Conservation (phyloP, 2,888 invertebrate genomes). For the Drosophila nr. fundita region DNA sequence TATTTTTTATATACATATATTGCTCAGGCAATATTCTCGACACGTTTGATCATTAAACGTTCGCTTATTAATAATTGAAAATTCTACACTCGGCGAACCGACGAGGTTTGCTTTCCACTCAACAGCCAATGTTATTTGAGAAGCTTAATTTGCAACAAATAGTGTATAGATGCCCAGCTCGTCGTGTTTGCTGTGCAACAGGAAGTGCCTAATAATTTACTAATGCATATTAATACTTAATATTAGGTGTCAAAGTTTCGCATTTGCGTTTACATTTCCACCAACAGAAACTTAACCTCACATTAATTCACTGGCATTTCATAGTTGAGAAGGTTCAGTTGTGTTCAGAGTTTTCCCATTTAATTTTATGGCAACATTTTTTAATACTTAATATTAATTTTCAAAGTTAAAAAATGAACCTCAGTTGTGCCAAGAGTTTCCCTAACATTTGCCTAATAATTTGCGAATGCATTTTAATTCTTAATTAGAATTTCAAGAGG, state of each 20-base stretch:
- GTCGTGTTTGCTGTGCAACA: conserved; percentile 22
- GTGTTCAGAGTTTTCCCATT: background rate
- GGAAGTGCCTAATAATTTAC: conserved; percentile 40
- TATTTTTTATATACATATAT: background rate
- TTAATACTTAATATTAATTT: conserved; percentile 13
- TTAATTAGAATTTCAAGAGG: background rate
- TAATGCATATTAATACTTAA: conserved; percentile 15
- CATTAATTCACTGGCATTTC: background rate
- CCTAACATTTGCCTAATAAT: background rate
- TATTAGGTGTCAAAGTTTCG: conserved; percentile 23
- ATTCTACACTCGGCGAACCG: background rate
- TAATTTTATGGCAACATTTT: background rate
- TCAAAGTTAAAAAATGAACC: background rate
- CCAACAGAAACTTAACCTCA: background rate
- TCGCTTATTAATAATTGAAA: conserved; percentile 10
- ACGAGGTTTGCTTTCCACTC: conserved; percentile 37
- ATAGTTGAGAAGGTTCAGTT: conserved; percentile 1
- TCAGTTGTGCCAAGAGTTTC: background rate
- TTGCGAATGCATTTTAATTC: background rate
- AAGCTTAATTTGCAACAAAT: conserved; percentile 29
- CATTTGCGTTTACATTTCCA: background rate
- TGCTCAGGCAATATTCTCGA: background rate
- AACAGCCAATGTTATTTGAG: conserved; percentile 40
- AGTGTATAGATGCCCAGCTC: background rate
- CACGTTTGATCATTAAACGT: conserved; percentile 3